phyloP scores from a whole-genome alignment of 2,888 invertebrate genomes.

The Drosophila silvestris region DNA sequence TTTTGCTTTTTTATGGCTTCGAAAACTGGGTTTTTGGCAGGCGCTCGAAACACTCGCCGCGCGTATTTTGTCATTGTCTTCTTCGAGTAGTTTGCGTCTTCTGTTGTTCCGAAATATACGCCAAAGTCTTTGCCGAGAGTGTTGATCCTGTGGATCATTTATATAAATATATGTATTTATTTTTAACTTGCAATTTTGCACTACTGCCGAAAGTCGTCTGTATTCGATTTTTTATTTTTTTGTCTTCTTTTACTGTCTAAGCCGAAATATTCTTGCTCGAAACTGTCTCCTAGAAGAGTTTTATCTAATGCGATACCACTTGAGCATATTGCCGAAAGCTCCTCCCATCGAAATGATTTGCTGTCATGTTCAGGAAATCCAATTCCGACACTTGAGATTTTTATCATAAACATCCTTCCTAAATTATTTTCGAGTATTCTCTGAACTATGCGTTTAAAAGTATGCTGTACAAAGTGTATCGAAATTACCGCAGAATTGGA shows the following conservation, averaged over 20 bases:
- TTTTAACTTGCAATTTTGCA: constrained; percentile 40
- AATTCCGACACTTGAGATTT: constrained; percentile 16
- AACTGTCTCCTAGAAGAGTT: constrained; percentile 50
- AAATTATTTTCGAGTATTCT: constrained; percentile 3
- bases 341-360: constrained; percentile 44
- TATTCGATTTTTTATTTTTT: constrained; percentile 13
- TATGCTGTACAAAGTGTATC: constrained; percentile 16
- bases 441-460: constrained; percentile 15
- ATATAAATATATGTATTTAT: constrained; percentile 32
- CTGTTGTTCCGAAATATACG: constrained; percentile 72
- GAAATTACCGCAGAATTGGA: constrained; percentile 38
- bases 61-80: constrained; percentile 57
- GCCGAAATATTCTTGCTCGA: constrained; percentile 73
- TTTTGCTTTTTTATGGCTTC: constrained; percentile 32
- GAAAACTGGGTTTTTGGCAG: constrained; percentile 28
- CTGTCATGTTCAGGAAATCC: constrained; percentile 26
- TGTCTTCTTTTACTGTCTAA: constrained; percentile 48
- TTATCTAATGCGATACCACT: constrained; percentile 55
- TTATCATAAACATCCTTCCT: constrained; percentile 6
- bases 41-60: constrained; percentile 52
- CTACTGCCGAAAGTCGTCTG: constrained; percentile 70
- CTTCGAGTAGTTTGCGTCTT: constrained; percentile 52
- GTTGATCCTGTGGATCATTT: constrained; percentile 34
- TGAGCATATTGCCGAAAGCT: constrained; percentile 59
- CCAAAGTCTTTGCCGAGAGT: constrained; percentile 77